Evolutionary conservation across 2,113 vertebrate genomes (phyloP).

Genomic region (Panthera tigris): DNA sequence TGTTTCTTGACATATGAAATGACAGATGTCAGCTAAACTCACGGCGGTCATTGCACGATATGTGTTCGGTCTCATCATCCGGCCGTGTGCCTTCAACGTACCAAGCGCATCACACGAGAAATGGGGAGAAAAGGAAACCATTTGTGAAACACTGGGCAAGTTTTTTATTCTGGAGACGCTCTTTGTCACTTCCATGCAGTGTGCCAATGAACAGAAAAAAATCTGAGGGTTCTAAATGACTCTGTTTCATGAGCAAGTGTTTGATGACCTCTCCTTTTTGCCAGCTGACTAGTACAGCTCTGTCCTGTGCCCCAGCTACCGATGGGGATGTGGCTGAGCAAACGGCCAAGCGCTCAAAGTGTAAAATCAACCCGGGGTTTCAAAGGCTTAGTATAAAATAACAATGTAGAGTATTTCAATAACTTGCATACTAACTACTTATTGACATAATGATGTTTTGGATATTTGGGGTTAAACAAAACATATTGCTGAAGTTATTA

Average conservation of each 20-base stretch:
- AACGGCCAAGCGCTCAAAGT: not conserved
- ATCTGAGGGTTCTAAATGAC: not conserved
- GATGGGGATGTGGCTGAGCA: too few species aligned
- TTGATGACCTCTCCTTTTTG: not conserved
- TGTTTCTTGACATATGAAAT: not conserved
- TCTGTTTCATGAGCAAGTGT: not conserved
- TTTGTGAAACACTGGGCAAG: not conserved
- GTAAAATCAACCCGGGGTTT: not conserved
- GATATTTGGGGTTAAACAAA: not conserved
- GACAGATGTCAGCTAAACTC: not conserved
- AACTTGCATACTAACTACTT: not conserved
- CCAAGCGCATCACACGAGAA: not conserved
- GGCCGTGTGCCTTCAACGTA: not conserved
- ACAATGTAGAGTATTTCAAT: not conserved
- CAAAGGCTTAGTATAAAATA: not conserved
- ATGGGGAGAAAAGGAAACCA: not conserved
- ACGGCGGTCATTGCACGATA: not conserved
- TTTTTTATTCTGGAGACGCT: not conserved
- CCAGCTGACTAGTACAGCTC: not conserved
- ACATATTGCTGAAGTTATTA: not conserved
- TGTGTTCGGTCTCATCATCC: too few species aligned
- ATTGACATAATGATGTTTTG: not conserved
- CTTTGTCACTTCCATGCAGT: fast-evolving
- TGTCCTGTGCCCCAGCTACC: not conserved
- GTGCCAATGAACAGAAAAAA: not conserved